These are phyloP conservation scores for Rambutsinella grinnellia DNA, from an alignment of 2,888 invertebrate genomes.

Conservation along the genomic window DNA sequence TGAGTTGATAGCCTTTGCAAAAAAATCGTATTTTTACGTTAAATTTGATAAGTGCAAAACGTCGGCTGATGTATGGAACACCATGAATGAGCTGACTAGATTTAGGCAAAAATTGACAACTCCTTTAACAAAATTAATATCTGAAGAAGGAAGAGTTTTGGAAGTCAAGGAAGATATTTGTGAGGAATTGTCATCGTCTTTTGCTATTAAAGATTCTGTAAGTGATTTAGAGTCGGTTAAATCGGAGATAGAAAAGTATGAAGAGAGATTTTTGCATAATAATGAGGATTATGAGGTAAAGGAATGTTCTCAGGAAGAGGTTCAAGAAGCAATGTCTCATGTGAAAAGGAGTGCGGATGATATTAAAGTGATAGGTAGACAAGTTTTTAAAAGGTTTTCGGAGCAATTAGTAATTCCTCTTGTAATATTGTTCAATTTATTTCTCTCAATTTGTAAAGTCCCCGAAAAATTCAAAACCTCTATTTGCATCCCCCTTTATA, in stretches of 20 bases:
- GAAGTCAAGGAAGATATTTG: neutral
- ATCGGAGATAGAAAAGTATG: too few species aligned
- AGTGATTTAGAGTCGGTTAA: too few species aligned
- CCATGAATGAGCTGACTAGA: neutral
- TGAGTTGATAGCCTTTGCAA: neutral
- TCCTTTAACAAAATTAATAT: neutral
- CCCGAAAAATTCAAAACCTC: neutral
- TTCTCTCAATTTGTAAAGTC: slow-evolving; percentile 1
- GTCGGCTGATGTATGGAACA: neutral
- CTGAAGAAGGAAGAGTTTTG: neutral
- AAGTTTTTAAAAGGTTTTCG: slow-evolving; percentile 4
- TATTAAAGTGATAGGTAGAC: too few species aligned
- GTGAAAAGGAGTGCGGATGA: too few species aligned
- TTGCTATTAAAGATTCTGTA: too few species aligned
- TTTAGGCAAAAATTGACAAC: neutral
- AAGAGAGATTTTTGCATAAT: too few species aligned
- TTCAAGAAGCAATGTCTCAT: neutral
- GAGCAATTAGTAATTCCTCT: neutral
- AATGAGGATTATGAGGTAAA: neutral
- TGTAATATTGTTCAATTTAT: neutral
- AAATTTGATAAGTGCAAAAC: neutral
- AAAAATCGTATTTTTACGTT: neutral
- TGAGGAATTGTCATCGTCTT: neutral
- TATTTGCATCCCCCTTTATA: slow-evolving; percentile 10
- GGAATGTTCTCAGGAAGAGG: neutral